Base-by-base conservation (phyloP, 37 sponge, comb jelly and placozoan genomes). In the Halichondria panicea region DNA sequence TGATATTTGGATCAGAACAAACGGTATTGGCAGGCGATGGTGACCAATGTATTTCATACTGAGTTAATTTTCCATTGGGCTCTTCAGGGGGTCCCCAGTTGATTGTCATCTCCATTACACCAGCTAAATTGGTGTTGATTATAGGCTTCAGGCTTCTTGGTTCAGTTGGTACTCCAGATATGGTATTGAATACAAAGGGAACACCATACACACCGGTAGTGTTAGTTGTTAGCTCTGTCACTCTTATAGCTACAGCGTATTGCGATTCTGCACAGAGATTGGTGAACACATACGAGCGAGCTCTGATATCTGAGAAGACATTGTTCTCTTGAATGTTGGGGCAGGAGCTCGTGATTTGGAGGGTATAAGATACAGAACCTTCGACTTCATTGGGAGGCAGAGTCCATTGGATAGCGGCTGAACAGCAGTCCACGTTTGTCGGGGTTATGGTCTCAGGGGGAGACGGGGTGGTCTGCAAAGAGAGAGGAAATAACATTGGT, bases 41-140 rank as follows among this genome's bases (percentile, higher is more conserved):
- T 1, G 50, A 70, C 70, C 70, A 70, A 6, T 25, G 11, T 30
- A 70, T 53, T 28, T 70, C 70, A 70, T 70, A 70, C 13, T 42
- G 18, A 32, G 46, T 70, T 33, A 70, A 33, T 3, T 52, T 27
- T 31, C 46, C 53, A 48, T 70, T 70, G 9, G 22, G 32, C 30
- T 5, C 9, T 1, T 1, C 42, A 41, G 70, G 70, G 12, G 13
- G 32, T 32, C 5, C 19, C 70, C 70, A 30, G 3, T 63, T 5
- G 18, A 63, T 34, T 63, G 36, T 63, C 31, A 63, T 33, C 64
- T 63, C 37, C 36, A 13, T 63, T 30, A 35, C 31, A 7, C 15
- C 33, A 7, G 34, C 6, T 31, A 35, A 34, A 4, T n/a, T n/a
- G n/a, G n/a, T n/a, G n/a, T n/a, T n/a, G n/a, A n/a, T n/a, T n/a